Evolutionary conservation across 1,140 invertebrate genomes (phyloP).

Genomic region (Venturia canescens): DNA sequence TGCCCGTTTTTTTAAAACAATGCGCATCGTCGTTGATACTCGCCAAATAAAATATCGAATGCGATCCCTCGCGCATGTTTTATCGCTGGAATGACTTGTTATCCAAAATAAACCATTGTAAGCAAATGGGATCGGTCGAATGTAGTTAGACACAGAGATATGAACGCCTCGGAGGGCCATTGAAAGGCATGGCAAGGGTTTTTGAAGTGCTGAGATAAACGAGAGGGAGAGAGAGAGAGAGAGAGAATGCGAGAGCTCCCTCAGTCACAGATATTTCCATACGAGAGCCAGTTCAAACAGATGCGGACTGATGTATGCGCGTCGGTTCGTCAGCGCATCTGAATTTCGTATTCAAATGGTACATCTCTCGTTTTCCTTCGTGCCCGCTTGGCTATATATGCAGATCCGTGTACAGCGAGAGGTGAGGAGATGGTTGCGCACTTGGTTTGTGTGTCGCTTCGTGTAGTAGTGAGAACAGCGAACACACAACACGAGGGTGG

Average conservation of each 20-base stretch:
- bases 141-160: too few relatives aligned
- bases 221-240: conserved; percentile 43
- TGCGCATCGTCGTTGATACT: too few relatives aligned
- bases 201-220: conserved; percentile 16
- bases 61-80: too few relatives aligned
- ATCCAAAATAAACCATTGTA: too few relatives aligned
- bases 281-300: conserved; percentile 75
- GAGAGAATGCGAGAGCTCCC: conserved; percentile 17
- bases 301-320: conserved; percentile 73
- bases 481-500: not conserved
- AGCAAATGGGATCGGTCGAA: too few relatives aligned
- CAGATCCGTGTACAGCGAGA: conserved; percentile 28
- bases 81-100: too few relatives aligned
- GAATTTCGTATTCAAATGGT: conserved; percentile 76
- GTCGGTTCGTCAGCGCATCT: conserved; percentile 71
- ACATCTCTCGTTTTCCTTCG: conserved; percentile 54
- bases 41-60: too few relatives aligned
- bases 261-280: conserved; percentile 69
- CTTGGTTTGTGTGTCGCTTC: not conserved
- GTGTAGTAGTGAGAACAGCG: not conserved
- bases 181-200: conserved; percentile 18
- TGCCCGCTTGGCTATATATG: not conserved
- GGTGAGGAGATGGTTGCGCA: conserved; percentile 58
- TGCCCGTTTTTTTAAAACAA: too few relatives aligned
- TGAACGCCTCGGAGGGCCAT: not conserved